A percentile compares a stretch with the other conserved stretches of the same genome.
Evolutionary conservation across 2,797 vertebrate species (phyloP).

Genomic region (Neoniphon sammara): DNA sequence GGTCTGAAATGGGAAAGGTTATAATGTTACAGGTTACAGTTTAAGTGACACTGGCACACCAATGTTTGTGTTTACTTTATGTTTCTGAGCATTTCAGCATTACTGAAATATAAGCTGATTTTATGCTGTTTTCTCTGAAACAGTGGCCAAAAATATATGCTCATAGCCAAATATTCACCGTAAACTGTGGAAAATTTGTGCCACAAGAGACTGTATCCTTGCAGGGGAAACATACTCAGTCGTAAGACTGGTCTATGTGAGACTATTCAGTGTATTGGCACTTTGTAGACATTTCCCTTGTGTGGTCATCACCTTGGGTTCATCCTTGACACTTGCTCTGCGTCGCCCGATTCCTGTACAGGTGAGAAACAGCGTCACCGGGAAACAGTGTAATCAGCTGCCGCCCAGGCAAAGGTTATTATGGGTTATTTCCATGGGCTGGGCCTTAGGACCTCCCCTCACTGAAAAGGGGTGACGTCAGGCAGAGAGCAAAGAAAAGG

Average conservation of each 20-base stretch:
- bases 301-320: neutral
- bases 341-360: constrained; percentile 3
- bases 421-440: constrained; percentile 57
- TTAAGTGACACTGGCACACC: neutral
- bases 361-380: constrained; percentile 37
- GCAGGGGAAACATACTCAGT: neutral
- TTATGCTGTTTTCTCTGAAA: neutral
- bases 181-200: neutral
- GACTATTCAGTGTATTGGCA: no score
- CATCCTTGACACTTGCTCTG: constrained; percentile 25
- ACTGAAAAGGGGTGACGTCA: constrained; percentile 31
- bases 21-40: constrained; percentile 1
- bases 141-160: neutral
- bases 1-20: neutral
- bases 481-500: neutral
- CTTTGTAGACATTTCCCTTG: no score
- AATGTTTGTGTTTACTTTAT: neutral
- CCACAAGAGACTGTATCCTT: no score
- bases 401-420: constrained; percentile 70
- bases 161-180: neutral
- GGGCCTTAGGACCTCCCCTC: constrained; percentile 42
- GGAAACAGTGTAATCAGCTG: constrained; percentile 7
- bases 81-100: neutral
- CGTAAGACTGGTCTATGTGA: neutral
- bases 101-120: neutral